Base-by-base conservation (phyloP, 2,797 vertebrate genomes). In the Tiaroga cobitis region DNA sequence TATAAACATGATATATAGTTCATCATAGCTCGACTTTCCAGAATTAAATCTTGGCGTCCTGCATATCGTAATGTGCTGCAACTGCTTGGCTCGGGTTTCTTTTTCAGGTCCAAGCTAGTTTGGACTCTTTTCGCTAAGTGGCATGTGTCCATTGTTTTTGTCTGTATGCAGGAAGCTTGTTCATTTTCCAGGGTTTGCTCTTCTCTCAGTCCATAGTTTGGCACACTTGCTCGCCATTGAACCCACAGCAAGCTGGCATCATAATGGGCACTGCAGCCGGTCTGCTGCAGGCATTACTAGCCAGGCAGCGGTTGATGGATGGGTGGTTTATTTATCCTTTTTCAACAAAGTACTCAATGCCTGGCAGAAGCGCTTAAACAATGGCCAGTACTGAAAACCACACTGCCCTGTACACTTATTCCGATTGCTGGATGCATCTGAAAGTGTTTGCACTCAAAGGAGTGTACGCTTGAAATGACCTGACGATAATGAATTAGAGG, bases 301-400 rank as follows among this genome's bases (percentile, higher is more conserved):
- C 74, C 79, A 82, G 68, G 49, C 72, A 67, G 69, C 32, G 37
- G 39, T 67, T 87, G 82, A 85, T 82, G 61, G 85, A 80, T 82
- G 49, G 59, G 32, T 49, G 74, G 67, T 83, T 75, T 85, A 68
- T 87, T 83, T 83, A 83, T 81, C 63, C 34, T 76, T 85, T 46
- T 49, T 83, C 54, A 37, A 39, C 16, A 29, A 76, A 75, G 18
- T 51, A n/a, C 73, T 78, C 24, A 41, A 59, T 77, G 26, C 19
- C 37, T 37, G 21, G 74, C 80, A 77, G 63, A 80, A 80, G 21
- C 0, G 2, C n/a, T 56, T 51, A 39, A 41, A 79, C n/a, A 11
- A 34, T 59, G 26, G 46, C 19, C 54, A 15, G 46, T 1, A 8
- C 43, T 76, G 54, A 49, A 49, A 49, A 16, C 46, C 46, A 16